Percentiles rank a stretch among this genome's conserved stretches.
Conservation (phyloP, 1,140 invertebrate species). For the Agrypnia vestita region DNA sequence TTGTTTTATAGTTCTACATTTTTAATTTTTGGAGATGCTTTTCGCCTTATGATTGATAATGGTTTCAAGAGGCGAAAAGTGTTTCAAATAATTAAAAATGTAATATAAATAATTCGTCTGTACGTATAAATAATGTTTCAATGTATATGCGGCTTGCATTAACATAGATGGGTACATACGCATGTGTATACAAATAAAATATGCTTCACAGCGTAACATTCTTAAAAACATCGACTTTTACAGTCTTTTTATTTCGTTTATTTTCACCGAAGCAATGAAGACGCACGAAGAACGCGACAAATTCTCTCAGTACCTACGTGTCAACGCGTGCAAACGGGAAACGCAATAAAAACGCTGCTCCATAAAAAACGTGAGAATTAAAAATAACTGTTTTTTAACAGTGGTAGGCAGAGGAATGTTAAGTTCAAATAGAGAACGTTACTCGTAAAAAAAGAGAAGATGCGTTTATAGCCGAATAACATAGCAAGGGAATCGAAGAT, state of each 20-base stretch:
- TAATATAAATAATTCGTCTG: no score
- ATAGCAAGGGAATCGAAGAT: no score
- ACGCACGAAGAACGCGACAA: not conserved
- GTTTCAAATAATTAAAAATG: no score
- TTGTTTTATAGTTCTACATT: no score
- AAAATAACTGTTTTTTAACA: not conserved
- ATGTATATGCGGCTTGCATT: no score
- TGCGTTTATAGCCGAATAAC: no score
- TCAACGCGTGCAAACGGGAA: not conserved
- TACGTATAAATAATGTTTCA: no score
- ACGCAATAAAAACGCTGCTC: not conserved
- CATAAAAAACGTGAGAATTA: not conserved
- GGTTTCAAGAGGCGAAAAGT: no score
- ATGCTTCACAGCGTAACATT: not conserved
- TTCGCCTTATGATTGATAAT: no score
- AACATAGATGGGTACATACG: no score
- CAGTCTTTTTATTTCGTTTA: not conserved
- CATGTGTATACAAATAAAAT: not conserved
- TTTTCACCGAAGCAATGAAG: not conserved
- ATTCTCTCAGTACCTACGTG: not conserved
- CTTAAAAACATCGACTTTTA: conserved; percentile 3
- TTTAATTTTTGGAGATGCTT: no score
- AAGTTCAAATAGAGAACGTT: not conserved
- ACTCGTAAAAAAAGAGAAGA: no score
- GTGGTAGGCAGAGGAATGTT: not conserved